Evolutionary conservation across 2,113 vertebrate genomes (phyloP).

Genomic region (Rhea pennata): DNA sequence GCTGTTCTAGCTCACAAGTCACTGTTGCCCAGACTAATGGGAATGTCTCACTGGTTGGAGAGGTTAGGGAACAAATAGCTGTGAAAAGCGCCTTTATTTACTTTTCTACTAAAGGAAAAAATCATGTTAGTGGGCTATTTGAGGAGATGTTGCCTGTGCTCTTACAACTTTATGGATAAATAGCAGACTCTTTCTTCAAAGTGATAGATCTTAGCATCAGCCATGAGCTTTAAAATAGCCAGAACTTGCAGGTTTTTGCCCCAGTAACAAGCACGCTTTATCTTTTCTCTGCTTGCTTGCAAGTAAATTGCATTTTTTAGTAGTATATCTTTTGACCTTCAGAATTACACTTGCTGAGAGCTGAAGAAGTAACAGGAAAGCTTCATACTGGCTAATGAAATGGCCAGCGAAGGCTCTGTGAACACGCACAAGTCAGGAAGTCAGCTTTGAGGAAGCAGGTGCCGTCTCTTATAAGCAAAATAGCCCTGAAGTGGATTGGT

Average conservation of each 20-base stretch:
- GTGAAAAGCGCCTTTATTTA: background rate
- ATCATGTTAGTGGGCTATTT: background rate
- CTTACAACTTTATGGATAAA: constrained; percentile 4
- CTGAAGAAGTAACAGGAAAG: background rate
- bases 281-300: background rate
- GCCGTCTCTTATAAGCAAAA: background rate
- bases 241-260: background rate
- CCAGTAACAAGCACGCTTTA: background rate
- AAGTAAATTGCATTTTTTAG: background rate
- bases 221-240: background rate
- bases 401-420: background rate
- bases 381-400: background rate
- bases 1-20: background rate
- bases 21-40: background rate
- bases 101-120: background rate
- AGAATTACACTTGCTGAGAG: background rate
- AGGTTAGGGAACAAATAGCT: background rate
- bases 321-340: background rate
- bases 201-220: background rate
- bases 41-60: rapidly evolving
- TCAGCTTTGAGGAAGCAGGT: background rate
- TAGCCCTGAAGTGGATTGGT: background rate
- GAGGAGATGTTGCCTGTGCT: background rate
- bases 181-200: background rate
- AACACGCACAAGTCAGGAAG: background rate